These are phyloP conservation scores for Drosophila longiperda DNA, from an alignment of 2,888 invertebrate genomes.

Conservation along the genomic window DNA sequence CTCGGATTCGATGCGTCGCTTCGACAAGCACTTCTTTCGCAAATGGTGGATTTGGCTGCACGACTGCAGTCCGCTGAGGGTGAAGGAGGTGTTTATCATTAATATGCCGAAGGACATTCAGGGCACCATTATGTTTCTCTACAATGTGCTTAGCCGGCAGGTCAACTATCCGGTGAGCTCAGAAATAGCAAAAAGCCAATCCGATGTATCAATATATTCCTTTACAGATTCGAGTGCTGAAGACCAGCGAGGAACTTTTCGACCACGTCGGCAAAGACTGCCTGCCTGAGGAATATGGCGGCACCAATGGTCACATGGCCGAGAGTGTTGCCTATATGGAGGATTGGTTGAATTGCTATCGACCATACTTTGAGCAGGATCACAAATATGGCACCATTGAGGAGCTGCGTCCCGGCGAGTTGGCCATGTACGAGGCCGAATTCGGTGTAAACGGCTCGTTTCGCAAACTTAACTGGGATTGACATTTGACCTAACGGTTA, in stretches of 20 bases:
- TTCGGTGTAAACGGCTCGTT: constrained; percentile 78
- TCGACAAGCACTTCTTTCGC: constrained; percentile 70
- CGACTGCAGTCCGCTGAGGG: constrained; percentile 72
- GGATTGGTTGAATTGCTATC: constrained; percentile 74
- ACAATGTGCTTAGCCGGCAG: constrained; percentile 64
- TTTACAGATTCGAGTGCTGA: constrained; percentile 67
- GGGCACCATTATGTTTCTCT: constrained; percentile 59
- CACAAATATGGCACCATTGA: constrained; percentile 74
- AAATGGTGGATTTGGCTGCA: constrained; percentile 75
- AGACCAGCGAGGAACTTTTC: constrained; percentile 67
- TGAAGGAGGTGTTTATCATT: constrained; percentile 73
- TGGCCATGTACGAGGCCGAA: constrained; percentile 74
- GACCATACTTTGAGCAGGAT: constrained; percentile 77
- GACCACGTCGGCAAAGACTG: constrained; percentile 71
- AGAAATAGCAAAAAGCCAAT: not conserved
- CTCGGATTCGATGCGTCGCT: constrained; percentile 66
- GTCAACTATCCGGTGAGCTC: constrained; percentile 68
- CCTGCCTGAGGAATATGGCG: constrained; percentile 81
- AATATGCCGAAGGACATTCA: constrained; percentile 78
- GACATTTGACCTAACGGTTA: constrained; percentile 32
- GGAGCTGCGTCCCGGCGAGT: constrained; percentile 68
- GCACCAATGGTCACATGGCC: constrained; percentile 74
- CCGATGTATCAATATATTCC: not conserved
- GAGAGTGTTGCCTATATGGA: constrained; percentile 81
- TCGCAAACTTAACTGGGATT: constrained; percentile 74